These are phyloP conservation scores for Apodemia mormo DNA, from an alignment of 2,888 invertebrate species.

Conservation along the genomic window DNA sequence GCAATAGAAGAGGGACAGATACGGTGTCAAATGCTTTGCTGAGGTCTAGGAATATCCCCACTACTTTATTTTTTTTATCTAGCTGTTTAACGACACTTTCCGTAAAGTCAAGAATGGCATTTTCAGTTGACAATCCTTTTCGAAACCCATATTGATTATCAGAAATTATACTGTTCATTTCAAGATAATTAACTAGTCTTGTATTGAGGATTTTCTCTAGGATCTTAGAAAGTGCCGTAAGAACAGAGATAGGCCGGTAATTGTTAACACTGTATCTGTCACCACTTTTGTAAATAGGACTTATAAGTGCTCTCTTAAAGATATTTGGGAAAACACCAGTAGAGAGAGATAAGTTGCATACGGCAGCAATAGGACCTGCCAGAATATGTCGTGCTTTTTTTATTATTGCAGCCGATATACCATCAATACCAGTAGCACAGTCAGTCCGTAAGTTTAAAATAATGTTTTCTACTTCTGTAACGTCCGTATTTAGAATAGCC, in stretches of 20 bases:
- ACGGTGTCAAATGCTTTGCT: too few species aligned
- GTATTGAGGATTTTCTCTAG: not conserved
- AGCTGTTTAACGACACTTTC: not conserved
- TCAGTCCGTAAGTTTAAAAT: not conserved
- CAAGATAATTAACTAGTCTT: not conserved
- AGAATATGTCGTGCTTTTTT: not conserved
- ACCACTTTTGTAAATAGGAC: too few species aligned
- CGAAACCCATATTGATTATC: not conserved
- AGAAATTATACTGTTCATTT: not conserved
- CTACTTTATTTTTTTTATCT: not conserved
- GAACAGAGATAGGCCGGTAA: not conserved
- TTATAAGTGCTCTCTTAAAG: too few species aligned
- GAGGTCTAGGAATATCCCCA: too few species aligned
- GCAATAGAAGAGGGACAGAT: too few species aligned
- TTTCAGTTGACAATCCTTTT: not conserved
- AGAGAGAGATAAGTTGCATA: too few species aligned
- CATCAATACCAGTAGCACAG: not conserved
- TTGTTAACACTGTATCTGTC: not conserved
- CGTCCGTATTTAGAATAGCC: not conserved
- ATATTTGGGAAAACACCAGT: too few species aligned
- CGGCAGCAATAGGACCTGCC: not conserved
- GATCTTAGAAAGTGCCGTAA: not conserved
- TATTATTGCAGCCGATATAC: not conserved
- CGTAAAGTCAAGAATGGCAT: not conserved
- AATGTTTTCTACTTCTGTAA: constrained; percentile 2